A percentile compares a stretch with the other conserved stretches of the same genome.
These are phyloP conservation scores for Platyrinchus mystaceus DNA, from an alignment of 2,797 vertebrate species.

Conservation along the genomic window DNA sequence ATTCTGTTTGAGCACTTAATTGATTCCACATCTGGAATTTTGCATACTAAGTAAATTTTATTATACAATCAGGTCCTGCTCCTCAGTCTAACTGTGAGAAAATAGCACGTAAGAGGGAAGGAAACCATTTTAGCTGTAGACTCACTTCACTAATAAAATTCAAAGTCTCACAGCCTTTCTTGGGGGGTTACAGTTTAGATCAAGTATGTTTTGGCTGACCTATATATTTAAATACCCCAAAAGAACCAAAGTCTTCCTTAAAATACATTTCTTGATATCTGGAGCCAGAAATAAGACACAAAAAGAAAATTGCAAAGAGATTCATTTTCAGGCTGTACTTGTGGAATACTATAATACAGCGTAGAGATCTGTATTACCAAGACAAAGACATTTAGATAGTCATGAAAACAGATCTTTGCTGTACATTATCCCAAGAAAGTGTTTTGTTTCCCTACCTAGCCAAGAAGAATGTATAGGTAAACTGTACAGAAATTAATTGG, in stretches of 20 bases:
- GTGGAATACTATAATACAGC: background rate
- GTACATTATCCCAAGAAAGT: background rate
- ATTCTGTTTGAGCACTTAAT: background rate
- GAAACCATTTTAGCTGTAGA: background rate
- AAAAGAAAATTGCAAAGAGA: background rate
- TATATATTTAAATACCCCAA: background rate
- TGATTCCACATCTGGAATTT: conserved; percentile 9
- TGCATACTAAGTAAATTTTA: background rate
- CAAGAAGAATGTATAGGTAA: background rate
- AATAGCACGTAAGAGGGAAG: background rate
- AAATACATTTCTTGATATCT: background rate
- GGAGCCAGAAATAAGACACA: background rate
- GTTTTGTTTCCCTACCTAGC: background rate
- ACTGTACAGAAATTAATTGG: background rate
- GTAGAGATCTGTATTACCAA: background rate
- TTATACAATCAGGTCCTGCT: conserved; percentile 7
- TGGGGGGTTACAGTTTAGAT: background rate
- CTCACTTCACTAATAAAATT: background rate
- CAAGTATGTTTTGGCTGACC: background rate
- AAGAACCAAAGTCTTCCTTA: background rate
- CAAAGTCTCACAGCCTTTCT: background rate
- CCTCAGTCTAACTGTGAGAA: background rate
- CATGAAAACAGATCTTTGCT: background rate
- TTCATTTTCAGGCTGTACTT: background rate
- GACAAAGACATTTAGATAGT: background rate